Base-by-base conservation (phyloP, 64 coral and sea anemone genomes). In the Porites lutea region DNA sequence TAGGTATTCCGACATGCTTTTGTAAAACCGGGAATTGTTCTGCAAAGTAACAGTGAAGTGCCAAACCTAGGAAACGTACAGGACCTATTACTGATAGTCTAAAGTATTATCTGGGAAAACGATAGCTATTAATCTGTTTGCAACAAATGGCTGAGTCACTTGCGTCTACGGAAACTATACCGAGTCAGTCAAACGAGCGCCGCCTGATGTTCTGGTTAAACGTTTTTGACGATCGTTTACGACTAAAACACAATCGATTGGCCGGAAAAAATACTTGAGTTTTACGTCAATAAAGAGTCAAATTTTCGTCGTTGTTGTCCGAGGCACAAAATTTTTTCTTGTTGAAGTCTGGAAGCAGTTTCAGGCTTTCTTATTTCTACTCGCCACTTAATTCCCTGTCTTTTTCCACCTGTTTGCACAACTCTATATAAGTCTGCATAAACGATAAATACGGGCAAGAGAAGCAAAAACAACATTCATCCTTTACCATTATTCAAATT, bases 201-300 rank as follows among this genome's bases (percentile, higher is more conserved):
- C 54, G 54, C 54, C 54, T 12, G 27, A 23, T 57, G 75, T 80
- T n/a, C 55, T 54, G 78, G 23, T 60, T 80, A 19, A 60, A 60
- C 57, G 46, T 50, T 15, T 13, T 79, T 37, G 27, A 37, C 50
- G 11, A n/a, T 78, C 50, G 8, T 52, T 76, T 19, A 52, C 46
- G 49, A 52, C 2, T 54, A 78, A 54, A 23, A 11, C 75, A 55
- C 51, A 57, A 2, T 49, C 13, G 51, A 22, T 4, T 12, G 52
- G 16, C 50, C 8, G 50, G 75, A 78, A 78, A 75, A 76, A 58
- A 8, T 55, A 78, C 75, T 78, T 55, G 19, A 78, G 48, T 54
- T 8, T 78, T 19, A 57, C n/a, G 49, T 78, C 49, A 78, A 8
- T 78, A 22, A 23, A 21, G 75, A 57, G 54, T 78, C 20, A 20